Percentiles rank a stretch among this genome's conserved stretches.
Conservation (phyloP, 2,113 vertebrate species). For the Anguilla japonica region DNA sequence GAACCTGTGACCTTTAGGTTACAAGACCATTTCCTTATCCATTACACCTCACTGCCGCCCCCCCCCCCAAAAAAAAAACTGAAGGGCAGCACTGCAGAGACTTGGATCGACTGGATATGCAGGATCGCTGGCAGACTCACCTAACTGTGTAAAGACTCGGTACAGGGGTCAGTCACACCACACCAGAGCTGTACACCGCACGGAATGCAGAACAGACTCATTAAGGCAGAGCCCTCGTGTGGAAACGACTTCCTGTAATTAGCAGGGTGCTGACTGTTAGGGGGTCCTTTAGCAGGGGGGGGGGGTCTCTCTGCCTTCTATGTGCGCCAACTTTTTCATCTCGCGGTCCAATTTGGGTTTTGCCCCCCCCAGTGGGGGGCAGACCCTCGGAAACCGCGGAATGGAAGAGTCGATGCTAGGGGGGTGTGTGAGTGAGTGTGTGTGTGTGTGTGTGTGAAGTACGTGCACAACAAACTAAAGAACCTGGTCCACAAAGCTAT, state of each 20-base stretch:
- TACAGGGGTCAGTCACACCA: background rate
- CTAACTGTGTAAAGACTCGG: background rate
- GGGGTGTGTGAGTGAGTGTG: too few species aligned
- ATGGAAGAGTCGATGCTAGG: background rate
- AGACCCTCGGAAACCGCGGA: background rate
- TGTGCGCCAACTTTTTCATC: background rate
- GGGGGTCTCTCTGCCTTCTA: background rate
- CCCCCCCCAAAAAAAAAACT: too few species aligned
- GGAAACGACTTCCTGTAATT: slow-evolving; percentile 12
- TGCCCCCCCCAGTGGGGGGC: background rate
- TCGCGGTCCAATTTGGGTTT: slow-evolving; percentile 1
- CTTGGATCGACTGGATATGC: too few species aligned
- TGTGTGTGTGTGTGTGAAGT: too few species aligned
- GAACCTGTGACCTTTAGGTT: too few species aligned
- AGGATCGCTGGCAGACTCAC: background rate
- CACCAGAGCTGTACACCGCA: background rate
- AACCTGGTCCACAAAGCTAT: background rate
- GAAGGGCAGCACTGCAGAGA: too few species aligned
- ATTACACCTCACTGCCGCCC: too few species aligned
- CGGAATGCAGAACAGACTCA: background rate
- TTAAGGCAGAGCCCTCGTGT: background rate
- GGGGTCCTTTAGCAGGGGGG: background rate
- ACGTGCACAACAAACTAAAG: background rate
- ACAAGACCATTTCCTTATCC: too few species aligned
- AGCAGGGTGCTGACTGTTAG: background rate